Conservation (phyloP, 1,140 invertebrate genomes). For the Drosophila ambigua region DNA sequence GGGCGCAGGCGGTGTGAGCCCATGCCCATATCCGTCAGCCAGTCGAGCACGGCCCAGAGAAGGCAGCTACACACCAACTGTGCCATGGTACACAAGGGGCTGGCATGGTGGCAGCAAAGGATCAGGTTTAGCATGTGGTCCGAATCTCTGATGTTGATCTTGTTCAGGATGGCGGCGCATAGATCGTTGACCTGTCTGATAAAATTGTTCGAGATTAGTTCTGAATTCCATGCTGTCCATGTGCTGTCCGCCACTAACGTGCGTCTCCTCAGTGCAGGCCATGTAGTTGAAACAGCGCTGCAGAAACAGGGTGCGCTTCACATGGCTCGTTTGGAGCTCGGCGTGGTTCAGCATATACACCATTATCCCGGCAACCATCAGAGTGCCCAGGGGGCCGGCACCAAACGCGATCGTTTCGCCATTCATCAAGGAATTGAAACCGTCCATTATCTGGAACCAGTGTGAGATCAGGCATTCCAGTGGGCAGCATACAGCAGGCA, state of each 20-base stretch:
- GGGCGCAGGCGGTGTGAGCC: conserved; percentile 43
- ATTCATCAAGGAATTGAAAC: conserved; percentile 39
- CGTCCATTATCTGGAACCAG: conserved; percentile 31
- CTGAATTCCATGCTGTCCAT: no score
- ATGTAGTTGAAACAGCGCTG: conserved; percentile 60
- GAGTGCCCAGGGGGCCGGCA: conserved; percentile 38
- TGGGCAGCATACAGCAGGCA: no score
- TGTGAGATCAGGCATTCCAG: background rate
- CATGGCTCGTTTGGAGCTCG: conserved; percentile 31
- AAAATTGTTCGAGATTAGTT: background rate
- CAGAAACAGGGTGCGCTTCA: conserved; percentile 54
- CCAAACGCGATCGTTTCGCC: conserved; percentile 55
- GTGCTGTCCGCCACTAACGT: conserved; percentile 19
- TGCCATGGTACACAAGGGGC: conserved; percentile 51
- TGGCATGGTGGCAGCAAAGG: conserved; percentile 48
- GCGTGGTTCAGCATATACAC: conserved; percentile 51
- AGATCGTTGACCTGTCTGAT: conserved; percentile 44
- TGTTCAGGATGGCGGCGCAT: conserved; percentile 29
- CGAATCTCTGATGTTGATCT: conserved; percentile 42
- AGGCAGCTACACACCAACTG: conserved; percentile 52
- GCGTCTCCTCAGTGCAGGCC: conserved; percentile 60
- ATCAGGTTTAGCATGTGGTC: conserved; percentile 52
- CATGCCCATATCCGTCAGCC: conserved; percentile 46
- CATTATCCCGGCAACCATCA: conserved; percentile 61
- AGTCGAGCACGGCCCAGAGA: conserved; percentile 56